Evolutionary conservation across 2,888 invertebrate species (phyloP), one percentile per base, ranked within the genome.

Genomic region (Leptarthrus brevirostris): DNA sequence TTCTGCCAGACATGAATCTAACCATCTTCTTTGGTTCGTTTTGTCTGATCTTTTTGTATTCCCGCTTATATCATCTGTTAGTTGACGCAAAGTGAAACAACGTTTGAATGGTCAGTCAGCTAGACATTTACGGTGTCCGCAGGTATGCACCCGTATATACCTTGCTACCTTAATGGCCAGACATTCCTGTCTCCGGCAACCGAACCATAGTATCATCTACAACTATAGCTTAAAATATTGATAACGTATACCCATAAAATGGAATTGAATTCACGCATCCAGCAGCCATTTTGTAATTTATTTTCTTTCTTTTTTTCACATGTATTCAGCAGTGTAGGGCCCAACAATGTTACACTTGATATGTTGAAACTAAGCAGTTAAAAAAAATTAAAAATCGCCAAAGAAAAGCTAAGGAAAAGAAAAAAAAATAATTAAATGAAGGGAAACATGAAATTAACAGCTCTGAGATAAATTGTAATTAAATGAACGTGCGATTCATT

Each of bases 391-490:
- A 54, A 54, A 24, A 71, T 54, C 14, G 14, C 36, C n/a, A 34
- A 54, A n/a, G 22, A 3, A 22, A 52, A 34, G 53, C 34, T 3
- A 36, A 70, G 14, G 14, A 34, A n/a, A 61, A 54, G 54, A 54
- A 61, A 54, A 71, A 54, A 71, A 52, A 22, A 34, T 69, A 69
- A 69, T 69, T 52, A 52, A 69, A 69, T 52, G 34, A 52, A 61
- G 52, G 30, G 22, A 36, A 61, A 61, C 52, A 72, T 61, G 52
- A 72, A 61, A 49, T 72, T 72, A 72, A 52, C 49, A 72, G 72
- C 52, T 72, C 72, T 49, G 8, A 75, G 78, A 76, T 78, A 75
- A 76, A 76, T 69, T 74, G 49, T 40, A 75, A 75, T 72, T 72
- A 76, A 74, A 72, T 73, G 71, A 76, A 74, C 73, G 74, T 26